Percentiles rank a stretch among this genome's conserved stretches.
Conservation (phyloP, 35 echinoderm and acorn worm genomes). For the Apostichopus parvimensis region DNA sequence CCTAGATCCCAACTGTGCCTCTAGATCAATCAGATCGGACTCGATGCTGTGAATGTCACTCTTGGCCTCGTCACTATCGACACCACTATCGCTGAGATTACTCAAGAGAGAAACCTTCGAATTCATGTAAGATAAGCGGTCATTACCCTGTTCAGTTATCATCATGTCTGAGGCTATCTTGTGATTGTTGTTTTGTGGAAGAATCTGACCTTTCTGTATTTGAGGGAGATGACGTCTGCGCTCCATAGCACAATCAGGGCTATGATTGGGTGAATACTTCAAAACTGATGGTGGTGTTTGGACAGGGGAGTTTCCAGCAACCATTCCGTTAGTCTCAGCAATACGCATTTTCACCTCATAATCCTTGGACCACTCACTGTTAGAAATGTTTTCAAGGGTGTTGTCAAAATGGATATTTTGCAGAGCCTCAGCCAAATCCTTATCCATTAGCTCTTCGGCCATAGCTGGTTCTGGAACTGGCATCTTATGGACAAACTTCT, state of each 20-base stretch:
- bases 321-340: neutral
- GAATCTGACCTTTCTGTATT: neutral
- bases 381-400: conserved; percentile 40
- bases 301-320: neutral
- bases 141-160: neutral
- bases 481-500: neutral
- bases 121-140: neutral
- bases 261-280: conserved; percentile 34
- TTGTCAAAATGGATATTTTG: conserved; percentile 47
- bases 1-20: conserved; percentile 8
- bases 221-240: neutral
- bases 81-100: conserved; percentile 9
- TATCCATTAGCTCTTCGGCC: conserved; percentile 20
- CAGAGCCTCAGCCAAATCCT: conserved; percentile 41
- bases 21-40: conserved; percentile 1
- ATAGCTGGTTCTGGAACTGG: conserved; percentile 16
- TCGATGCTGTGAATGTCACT: conserved; percentile 20
- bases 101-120: neutral
- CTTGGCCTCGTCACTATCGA: conserved; percentile 33
- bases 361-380: conserved; percentile 34
- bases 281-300: neutral
- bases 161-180: neutral
- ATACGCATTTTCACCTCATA: neutral
- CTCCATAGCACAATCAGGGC: conserved; percentile 5
- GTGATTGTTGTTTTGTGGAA: neutral